Evolutionary conservation across 1,140 invertebrate genomes (phyloP).

Genomic region (Cherax destructor): DNA sequence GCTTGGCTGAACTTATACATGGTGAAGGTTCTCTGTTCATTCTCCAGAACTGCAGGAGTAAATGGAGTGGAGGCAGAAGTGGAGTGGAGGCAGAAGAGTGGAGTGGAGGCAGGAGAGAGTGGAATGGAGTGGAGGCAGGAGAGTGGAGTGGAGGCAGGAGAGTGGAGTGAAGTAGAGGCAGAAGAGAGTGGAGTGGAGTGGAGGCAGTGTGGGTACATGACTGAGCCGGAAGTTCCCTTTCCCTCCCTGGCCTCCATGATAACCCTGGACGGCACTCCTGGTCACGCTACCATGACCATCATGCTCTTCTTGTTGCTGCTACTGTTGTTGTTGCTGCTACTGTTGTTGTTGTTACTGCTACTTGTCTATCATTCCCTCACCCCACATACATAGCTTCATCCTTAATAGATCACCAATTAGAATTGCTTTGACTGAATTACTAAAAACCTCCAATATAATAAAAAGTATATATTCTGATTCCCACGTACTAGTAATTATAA

Average conservation of each 20-base stretch:
- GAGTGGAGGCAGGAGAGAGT: background rate
- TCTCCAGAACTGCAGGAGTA: too few species aligned
- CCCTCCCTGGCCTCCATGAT: background rate
- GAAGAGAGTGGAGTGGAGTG: background rate
- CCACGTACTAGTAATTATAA: too few species aligned
- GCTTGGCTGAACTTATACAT: too few species aligned
- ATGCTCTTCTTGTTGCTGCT: background rate
- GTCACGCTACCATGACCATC: too few species aligned
- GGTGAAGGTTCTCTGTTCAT: too few species aligned
- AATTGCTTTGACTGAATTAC: too few species aligned
- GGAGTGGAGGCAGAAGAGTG: background rate
- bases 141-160: background rate
- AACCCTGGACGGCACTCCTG: background rate
- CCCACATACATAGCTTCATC: too few species aligned
- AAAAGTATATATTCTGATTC: too few species aligned
- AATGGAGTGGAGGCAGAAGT: background rate
- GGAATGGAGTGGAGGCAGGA: background rate
- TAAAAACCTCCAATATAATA: too few species aligned
- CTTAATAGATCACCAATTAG: too few species aligned
- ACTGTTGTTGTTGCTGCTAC: background rate
- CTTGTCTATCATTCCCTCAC: too few species aligned
- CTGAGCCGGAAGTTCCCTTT: background rate
- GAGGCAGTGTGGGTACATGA: background rate
- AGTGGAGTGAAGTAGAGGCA: background rate
- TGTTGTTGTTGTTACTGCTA: too few species aligned